Base-by-base conservation (phyloP, 1,140 invertebrate species). In the Cardiocondyla obscurior region DNA sequence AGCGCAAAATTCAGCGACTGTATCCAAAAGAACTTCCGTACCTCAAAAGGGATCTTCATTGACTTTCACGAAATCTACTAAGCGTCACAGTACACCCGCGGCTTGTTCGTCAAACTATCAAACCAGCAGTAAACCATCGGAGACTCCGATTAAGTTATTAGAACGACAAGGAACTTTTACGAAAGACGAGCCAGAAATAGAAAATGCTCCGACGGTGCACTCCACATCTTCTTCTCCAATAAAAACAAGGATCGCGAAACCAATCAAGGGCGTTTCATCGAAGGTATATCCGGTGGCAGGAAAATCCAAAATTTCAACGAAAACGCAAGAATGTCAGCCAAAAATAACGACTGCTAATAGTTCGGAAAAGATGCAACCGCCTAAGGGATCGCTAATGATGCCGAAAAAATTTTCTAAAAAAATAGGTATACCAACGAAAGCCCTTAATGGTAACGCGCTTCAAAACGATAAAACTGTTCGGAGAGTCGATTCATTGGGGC, bases 121-220 rank as follows among this genome's bases (percentile, higher is more conserved):
- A 46, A 85, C 42, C 6, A 82, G 90, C 42, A 33, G 30, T 8
- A 76, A 85, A 84, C 44, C 16, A 1, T 3, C 51, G 12, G 79
- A 91, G 69, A 36, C 76, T 76, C 87, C 57, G 82, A 93, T 91
- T 81, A 93, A 92, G 65, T 94, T 95, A 1, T 90, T 97, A 8
- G 96, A 97, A 67, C 95, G 97, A 49, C 97, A 98, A 92, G 97
- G 97, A 28, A 98, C 98, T 0, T 98, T 98, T 90, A 97, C 97
- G 0, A 98, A 98, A 92, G 97, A 98, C 84, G 96, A 97, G 85
- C 92, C 93, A 3, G 93, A 93, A 70, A 92, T 93, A 60, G 92
- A 94, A 44, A 94, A 94, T 42, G 93, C 91, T 3, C 92, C 92
- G n/a, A 91, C 90, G 0, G 90, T 92, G 16, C 89, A 89, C 5